Conservation (phyloP, 2,797 vertebrate genomes). For the Otolemur crassicaudatus region DNA sequence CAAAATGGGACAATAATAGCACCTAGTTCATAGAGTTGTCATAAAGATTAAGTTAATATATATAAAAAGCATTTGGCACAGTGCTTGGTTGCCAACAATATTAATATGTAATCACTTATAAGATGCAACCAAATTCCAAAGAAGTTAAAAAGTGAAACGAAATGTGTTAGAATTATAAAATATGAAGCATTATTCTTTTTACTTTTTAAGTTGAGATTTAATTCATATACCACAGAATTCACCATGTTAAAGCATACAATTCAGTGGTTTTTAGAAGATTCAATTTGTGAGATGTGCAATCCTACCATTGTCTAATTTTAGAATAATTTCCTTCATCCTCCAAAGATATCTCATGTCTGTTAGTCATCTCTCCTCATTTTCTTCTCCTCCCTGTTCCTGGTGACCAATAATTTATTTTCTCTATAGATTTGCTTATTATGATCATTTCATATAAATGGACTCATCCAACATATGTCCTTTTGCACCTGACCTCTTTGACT, state of each 20-base stretch:
- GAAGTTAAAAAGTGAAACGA: constrained; percentile 9
- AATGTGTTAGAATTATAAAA: neutral
- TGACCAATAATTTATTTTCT: neutral
- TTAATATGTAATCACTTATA: neutral
- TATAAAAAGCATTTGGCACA: neutral
- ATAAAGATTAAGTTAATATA: neutral
- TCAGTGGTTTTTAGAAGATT: neutral
- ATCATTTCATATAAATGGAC: neutral
- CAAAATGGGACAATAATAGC: neutral
- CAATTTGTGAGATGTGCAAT: neutral
- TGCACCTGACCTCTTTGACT: neutral
- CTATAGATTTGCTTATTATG: neutral
- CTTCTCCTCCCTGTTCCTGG: neutral
- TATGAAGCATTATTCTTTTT: neutral
- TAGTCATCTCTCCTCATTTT: neutral
- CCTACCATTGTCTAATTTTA: neutral
- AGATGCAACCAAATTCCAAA: neutral
- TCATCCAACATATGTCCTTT: neutral
- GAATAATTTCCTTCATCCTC: neutral
- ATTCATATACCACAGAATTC: neutral
- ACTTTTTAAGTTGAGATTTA: neutral
- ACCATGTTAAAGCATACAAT: neutral
- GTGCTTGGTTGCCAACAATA: neutral
- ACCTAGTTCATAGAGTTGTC: neutral
- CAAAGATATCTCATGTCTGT: neutral